Percentiles rank a stretch among this genome's conserved stretches.
Evolutionary conservation across 2,113 vertebrate genomes (phyloP).

Genomic region (Dipodomys merriami): DNA sequence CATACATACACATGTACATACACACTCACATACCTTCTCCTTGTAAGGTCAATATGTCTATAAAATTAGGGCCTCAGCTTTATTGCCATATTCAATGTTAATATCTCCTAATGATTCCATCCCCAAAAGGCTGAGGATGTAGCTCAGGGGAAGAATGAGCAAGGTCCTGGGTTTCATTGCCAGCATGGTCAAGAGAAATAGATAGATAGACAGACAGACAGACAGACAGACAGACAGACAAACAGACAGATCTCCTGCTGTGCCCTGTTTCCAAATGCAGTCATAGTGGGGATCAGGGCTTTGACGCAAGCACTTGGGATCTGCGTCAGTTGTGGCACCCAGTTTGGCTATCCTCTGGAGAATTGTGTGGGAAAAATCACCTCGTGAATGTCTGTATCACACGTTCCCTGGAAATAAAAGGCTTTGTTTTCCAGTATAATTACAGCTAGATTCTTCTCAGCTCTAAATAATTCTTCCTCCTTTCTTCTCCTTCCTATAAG

Average conservation of each 20-base stretch:
- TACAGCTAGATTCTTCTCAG: constrained; percentile 60
- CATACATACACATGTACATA: too few species aligned
- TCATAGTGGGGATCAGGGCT: not conserved
- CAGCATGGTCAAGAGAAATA: too few species aligned
- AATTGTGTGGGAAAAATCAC: constrained; percentile 30
- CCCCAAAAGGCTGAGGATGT: too few species aligned
- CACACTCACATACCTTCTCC: not conserved
- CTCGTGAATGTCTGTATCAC: not conserved
- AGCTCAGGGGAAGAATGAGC: too few species aligned
- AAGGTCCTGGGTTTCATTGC: too few species aligned
- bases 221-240: too few species aligned
- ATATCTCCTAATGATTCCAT: not conserved
- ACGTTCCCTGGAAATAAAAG: constrained; percentile 68
- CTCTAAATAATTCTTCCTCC: constrained; percentile 52
- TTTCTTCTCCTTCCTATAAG: constrained; percentile 59
- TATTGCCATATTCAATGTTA: not conserved
- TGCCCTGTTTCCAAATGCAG: not conserved
- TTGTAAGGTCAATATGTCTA: not conserved
- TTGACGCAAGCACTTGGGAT: too few species aligned
- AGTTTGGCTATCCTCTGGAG: not conserved
- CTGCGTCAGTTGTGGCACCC: not conserved
- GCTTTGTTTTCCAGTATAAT: constrained; percentile 55
- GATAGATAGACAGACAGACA: too few species aligned
- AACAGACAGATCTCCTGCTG: too few species aligned
- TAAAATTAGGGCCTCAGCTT: not conserved